Base-by-base conservation (phyloP, 53 echinoderm and acorn worm genomes). In the Henricia sp. region DNA sequence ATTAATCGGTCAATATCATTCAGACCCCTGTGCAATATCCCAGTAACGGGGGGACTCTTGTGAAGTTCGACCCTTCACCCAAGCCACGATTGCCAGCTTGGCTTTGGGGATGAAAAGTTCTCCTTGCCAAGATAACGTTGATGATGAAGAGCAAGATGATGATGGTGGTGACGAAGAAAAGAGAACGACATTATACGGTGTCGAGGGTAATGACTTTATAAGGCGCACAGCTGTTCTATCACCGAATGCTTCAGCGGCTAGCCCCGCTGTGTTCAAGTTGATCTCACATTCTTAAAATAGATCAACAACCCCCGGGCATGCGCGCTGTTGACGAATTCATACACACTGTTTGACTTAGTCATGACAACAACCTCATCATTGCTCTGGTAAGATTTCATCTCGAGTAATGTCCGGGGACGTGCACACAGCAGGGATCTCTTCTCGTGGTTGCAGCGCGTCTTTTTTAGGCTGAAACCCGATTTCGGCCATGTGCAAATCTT, bases 211-310 rank as follows among this genome's bases (percentile, higher is more conserved):
- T 73, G 86, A 67, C 57, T 80, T 80, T 80, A 80, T 80, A 80
- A 80, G 80, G 80, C 65, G 80, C 65, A 80, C 80, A 80, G 80
- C 80, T 80, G 80, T 80, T 80, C 24, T 35, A 14, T 21, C 8
- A 34, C 34, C 80, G 80, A 80, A 80, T 80, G 57, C 80, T 63
- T 80, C 80, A 13, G 16, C 42, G 27, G 63, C 8, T 8, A 34
- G 62, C 23, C 65, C 80, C 50, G 80, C 80, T 80, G 80, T 48
- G 80, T 57, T n/a, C n/a, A n/a, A n/a, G n/a, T n/a, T 64, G 50
- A 12, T 62, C 80, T 80, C 64, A 34, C 64, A 80, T 80, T 80
- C 80, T 80, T 64, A 80, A 80, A 80, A 80, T 80, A 80, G 80
- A 80, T 80, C 80, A 80, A 62, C 80, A 80, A 80, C 43, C 63